Base-by-base conservation (phyloP, 2,113 vertebrate genomes). In the Dendrocopos noguchii region DNA sequence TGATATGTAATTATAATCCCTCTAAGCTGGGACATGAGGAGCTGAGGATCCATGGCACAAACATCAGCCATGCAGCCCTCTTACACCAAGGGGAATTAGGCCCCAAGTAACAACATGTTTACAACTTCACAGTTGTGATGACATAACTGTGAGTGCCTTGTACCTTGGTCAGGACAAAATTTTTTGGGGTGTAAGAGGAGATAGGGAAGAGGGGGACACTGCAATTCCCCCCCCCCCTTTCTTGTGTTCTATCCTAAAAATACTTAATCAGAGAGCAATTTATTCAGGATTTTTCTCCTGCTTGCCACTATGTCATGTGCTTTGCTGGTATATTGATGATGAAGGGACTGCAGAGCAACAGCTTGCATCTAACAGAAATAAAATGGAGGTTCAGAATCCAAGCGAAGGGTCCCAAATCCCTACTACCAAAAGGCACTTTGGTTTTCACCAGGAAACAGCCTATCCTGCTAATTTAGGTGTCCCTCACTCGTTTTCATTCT, bases 1-100 rank as follows among this genome's bases (percentile, higher is more conserved):
- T 56, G 88, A 96, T 94, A 84, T 90, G 86, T 95, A 97, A 97
- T 97, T 94, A 96, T 65, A 64, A 84, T 93, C 89, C 67, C 68
- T 88, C 82, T 42, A 72, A 88, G 93, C 80, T 63, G 93, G 60
- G 93, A 36, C 95, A 84, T 6, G 7, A 92, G 80, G 56, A 78
- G 91, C 91, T 0, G 2, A 70, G 72, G 79, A 82, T 68, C 80
- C 66, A 15, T 0, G 5, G 22, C 31, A 90, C 74, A 95, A 93
- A 95, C 81, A 87, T 7, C 79, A 39, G 31, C 79, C 15, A 2
- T 7, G 34, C 42, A 57, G 92, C 78, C 72, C 21, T 74, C 47
- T 75, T 89, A 12, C 89, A 80, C 56, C 68, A 34, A 67, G 68
- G 84, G 42, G 42, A 93, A 85, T 67, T 17, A 31, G 70, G 76